A percentile compares a stretch with the other conserved stretches of the same genome.
Conservation (phyloP, 2,888 invertebrate species). For the Sminthurides aquaticus region DNA sequence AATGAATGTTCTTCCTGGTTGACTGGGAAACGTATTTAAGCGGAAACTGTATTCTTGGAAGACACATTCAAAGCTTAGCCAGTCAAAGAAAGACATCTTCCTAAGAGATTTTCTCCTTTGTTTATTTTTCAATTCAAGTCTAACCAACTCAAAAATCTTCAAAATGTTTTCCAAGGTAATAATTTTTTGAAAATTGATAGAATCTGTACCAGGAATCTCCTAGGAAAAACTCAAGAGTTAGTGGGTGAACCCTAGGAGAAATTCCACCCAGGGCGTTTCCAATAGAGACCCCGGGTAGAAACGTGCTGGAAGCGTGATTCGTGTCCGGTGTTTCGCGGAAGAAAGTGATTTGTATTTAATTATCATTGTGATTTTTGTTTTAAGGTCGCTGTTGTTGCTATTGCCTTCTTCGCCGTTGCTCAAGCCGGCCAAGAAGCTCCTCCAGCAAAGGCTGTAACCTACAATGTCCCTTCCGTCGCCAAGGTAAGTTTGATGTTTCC, state of each 20-base stretch:
- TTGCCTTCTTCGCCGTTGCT: slow-evolving; percentile 33
- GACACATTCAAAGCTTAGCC: slow-evolving; percentile 21
- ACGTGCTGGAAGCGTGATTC: neutral
- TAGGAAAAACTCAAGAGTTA: too few species aligned
- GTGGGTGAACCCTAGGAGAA: too few species aligned
- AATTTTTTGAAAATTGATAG: neutral
- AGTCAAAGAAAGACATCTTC: slow-evolving; percentile 11
- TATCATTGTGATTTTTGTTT: slow-evolving; percentile 11
- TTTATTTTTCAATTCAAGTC: neutral
- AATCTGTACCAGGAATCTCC: neutral
- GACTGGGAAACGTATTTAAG: slow-evolving; percentile 30
- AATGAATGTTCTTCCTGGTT: slow-evolving; percentile 24
- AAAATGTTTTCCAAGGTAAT: slow-evolving; percentile 20
- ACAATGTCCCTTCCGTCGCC: slow-evolving; percentile 40
- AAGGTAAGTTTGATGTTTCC: slow-evolving; percentile 22
- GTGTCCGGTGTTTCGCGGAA: neutral
- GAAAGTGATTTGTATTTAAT: neutral
- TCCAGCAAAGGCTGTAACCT: slow-evolving; percentile 39
- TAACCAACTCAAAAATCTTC: neutral
- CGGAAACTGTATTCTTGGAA: slow-evolving; percentile 8
- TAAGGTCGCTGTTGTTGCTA: slow-evolving; percentile 30
- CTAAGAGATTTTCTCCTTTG: neutral
- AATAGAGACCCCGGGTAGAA: neutral
- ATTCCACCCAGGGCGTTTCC: too few species aligned
- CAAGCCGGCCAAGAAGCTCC: slow-evolving; percentile 39